Evolutionary conservation across 2,888 invertebrate genomes (phyloP), one percentile per base, ranked within the genome.

Genomic region (Athalia circularis): DNA sequence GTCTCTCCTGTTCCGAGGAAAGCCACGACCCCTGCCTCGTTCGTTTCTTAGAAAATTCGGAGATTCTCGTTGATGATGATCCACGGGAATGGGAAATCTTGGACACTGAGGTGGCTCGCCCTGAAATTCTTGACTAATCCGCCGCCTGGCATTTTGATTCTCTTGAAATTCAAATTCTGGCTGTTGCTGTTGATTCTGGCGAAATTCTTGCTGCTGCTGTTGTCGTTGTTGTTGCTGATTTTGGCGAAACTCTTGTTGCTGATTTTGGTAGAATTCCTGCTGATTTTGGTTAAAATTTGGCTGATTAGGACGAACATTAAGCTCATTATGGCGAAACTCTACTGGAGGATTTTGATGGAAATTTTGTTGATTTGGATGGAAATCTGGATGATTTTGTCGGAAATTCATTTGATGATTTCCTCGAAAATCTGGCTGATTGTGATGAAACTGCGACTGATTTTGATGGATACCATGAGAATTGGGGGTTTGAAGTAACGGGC

Each of bases 21-120:
- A 87, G 4, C 87, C 88, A 48, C 88, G 85, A 57, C 85, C 84
- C 7, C 87, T 82, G 0, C 85, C 83, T 6, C 82, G 86, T 80
- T 87, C 87, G 70, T 83, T 86, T 76, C 88, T 81, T 45, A 86
- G 85, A 77, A 86, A 88, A 8, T 81, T 74, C 8, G 82, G 72
- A 43, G 83, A 80, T 15, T 87, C 87, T 7, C 86, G 81, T 77
- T 86, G 85, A 29, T 83, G 85, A 54, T 85, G 86, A 4, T 85
- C 85, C 5, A 57, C 0, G 6, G 77, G 77, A 43, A 13, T 50
- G 3, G 77, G 50, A 47, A 85, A 87, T 77, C 87, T 83, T 5
- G 83, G 83, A 8, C 83, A 85, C 57, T 82, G 77, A 13, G 81
- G 80, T 4, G 83, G 77, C 11, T 87, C 87, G 0, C 82, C 79